A percentile compares a stretch with the other conserved stretches of the same genome.
Evolutionary conservation across 2,113 vertebrate species (phyloP).

Genomic region (Ageneiosus marmoratus): DNA sequence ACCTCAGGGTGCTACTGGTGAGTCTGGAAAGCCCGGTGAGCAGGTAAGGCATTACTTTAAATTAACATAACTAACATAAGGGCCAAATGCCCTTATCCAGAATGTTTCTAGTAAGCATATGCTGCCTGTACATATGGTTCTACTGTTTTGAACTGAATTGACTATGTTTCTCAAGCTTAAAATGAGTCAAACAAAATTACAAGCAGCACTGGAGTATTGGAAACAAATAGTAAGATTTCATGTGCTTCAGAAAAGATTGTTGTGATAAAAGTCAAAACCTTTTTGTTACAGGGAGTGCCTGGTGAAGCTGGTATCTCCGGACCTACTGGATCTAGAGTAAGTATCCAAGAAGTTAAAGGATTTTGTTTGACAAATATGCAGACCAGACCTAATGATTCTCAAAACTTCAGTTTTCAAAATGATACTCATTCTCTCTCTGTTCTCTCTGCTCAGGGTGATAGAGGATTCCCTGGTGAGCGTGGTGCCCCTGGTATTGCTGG

Average conservation of each 20-base stretch:
- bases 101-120: background rate
- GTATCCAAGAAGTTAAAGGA: constrained; percentile 55
- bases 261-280: constrained; percentile 10
- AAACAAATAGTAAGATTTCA: background rate
- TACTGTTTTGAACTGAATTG: background rate
- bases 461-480: constrained; percentile 95
- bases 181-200: background rate
- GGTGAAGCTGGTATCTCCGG: constrained; percentile 88
- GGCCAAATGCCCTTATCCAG: background rate
- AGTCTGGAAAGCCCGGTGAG: constrained; percentile 91
- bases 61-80: background rate
- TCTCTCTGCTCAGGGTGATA: constrained; percentile 81
- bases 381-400: background rate
- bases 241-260: background rate
- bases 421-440: background rate
- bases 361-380: background rate
- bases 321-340: constrained; percentile 86
- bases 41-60: constrained; percentile 74
- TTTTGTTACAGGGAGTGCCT: constrained; percentile 74
- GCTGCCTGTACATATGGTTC: background rate
- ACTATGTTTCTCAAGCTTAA: background rate
- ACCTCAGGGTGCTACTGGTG: constrained; percentile 87
- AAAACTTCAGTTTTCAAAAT: background rate
- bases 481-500: constrained; percentile 84
- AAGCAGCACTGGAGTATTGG: background rate